Conservation (phyloP, 2,797 vertebrate genomes). For the Sebastolobus alascanus region DNA sequence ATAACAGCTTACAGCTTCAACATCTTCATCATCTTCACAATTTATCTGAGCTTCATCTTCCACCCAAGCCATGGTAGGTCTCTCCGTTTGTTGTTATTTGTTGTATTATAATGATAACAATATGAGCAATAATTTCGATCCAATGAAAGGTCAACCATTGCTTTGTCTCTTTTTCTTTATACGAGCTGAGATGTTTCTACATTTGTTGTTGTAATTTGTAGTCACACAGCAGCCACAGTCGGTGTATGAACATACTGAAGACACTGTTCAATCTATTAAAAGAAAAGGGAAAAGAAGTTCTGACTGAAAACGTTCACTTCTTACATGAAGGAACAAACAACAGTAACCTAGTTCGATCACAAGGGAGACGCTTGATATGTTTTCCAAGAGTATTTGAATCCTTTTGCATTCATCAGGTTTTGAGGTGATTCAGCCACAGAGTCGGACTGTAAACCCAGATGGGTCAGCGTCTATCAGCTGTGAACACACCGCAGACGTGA, state of each 20-base stretch:
- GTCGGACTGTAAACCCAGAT: background rate
- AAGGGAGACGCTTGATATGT: background rate
- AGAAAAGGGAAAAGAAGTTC: background rate
- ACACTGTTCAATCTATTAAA: background rate
- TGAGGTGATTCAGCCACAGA: conserved; percentile 24
- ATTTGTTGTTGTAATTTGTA: background rate
- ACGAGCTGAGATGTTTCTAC: background rate
- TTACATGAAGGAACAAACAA: background rate
- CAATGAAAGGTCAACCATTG: background rate
- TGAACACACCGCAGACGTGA: accelerated
- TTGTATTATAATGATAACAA: background rate
- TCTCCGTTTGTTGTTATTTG: background rate
- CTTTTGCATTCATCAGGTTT: conserved; percentile 24
- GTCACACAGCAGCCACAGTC: background rate
- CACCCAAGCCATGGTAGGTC: conserved; percentile 27
- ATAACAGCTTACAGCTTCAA: conserved; percentile 11
- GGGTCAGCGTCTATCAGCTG: conserved; percentile 24
- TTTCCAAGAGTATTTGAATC: background rate
- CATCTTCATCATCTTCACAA: conserved; percentile 2
- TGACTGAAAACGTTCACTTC: background rate
- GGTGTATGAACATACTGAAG: background rate
- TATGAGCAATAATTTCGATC: background rate
- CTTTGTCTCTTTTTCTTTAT: background rate
- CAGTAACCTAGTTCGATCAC: background rate
- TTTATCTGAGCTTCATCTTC: conserved; percentile 3